Percentiles rank a stretch among this genome's conserved stretches.
These are phyloP conservation scores for Hemicordylus capensis DNA, from an alignment of 2,113 vertebrate species.

Conservation along the genomic window DNA sequence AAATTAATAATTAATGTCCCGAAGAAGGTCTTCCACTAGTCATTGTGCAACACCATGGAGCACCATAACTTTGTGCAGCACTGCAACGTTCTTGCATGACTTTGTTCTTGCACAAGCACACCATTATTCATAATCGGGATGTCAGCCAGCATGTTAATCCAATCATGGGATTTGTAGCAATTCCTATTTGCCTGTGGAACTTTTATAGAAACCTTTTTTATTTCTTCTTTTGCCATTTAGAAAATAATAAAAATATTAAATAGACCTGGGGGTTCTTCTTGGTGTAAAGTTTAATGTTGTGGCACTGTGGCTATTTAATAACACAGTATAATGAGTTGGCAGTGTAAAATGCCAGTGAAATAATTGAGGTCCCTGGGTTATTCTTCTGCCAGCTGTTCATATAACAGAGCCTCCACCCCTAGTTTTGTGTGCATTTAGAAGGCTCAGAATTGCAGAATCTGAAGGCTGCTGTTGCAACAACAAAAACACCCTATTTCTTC, in stretches of 20 bases:
- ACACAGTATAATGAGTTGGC: not conserved
- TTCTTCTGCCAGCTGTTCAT: not conserved
- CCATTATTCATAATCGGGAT: no score
- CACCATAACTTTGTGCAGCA: no score
- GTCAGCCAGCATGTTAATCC: not conserved
- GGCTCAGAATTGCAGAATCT: not conserved
- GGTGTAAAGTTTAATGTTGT: slow-evolving; percentile 10
- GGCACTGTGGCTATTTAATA: not conserved
- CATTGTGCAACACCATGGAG: no score
- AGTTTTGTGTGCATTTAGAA: not conserved
- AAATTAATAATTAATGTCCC: no score
- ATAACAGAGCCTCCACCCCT: not conserved
- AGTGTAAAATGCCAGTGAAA: not conserved
- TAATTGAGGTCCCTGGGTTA: not conserved
- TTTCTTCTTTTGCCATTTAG: not conserved
- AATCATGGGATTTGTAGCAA: not conserved
- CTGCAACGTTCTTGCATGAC: no score
- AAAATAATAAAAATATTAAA: not conserved
- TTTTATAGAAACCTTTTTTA: not conserved
- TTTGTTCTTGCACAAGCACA: no score
- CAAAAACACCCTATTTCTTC: not conserved
- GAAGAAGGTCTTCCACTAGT: no score
- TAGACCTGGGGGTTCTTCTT: not conserved
- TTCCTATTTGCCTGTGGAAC: not conserved
- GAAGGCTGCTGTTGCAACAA: not conserved